These are phyloP conservation scores for Apus apus DNA, from an alignment of 2,113 vertebrate genomes.

Conservation along the genomic window DNA sequence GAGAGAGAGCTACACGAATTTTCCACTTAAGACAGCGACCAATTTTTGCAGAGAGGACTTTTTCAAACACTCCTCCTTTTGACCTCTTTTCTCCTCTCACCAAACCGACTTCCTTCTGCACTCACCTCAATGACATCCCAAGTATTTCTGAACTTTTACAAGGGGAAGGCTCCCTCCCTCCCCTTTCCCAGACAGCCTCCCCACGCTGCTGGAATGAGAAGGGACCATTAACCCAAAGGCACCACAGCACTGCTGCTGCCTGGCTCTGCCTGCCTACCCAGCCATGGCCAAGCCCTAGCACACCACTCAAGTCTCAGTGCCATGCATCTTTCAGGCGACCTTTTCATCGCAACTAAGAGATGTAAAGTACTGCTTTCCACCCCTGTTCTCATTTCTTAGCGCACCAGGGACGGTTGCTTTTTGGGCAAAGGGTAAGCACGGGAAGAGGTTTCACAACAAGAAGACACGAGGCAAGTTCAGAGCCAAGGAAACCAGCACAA, in stretches of 20 bases:
- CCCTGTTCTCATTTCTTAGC: neutral
- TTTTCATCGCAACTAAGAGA: neutral
- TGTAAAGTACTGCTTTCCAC: neutral
- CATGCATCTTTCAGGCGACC: neutral
- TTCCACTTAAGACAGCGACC: neutral
- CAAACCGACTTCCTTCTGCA: neutral
- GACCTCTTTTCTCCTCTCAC: neutral
- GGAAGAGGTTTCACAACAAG: neutral
- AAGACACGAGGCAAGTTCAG: fast-evolving
- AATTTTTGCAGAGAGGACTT: neutral
- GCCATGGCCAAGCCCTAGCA: neutral
- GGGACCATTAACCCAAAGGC: neutral
- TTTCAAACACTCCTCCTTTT: neutral
- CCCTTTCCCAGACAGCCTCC: neutral
- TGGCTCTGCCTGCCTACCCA: neutral
- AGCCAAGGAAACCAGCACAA: neutral
- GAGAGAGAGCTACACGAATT: neutral
- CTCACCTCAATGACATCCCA: neutral
- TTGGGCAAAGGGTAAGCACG: neutral
- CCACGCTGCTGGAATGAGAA: fast-evolving
- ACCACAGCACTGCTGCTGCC: neutral
- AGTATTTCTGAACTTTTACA: neutral
- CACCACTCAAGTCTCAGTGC: neutral
- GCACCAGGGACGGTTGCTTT: neutral
- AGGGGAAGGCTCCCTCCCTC: neutral